Evolutionary conservation across 2,113 vertebrate genomes (phyloP).

Genomic region (Symphodus melops): DNA sequence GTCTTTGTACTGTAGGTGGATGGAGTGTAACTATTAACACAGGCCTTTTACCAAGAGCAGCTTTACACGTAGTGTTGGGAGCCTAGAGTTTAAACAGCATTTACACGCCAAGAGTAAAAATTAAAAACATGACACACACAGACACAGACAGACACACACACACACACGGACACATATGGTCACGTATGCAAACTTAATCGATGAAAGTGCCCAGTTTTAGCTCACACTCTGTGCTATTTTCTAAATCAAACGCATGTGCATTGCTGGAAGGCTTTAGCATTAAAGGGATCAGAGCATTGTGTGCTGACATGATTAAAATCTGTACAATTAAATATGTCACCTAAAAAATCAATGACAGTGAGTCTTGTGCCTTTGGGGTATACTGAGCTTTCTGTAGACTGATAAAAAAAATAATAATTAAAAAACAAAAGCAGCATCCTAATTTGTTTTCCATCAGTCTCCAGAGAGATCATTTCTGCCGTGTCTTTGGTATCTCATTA

Average conservation of each 20-base stretch:
- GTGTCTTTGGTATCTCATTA: constrained; percentile 92
- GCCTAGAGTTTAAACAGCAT: no score
- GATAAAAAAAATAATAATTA: constrained; percentile 88
- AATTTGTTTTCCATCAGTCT: constrained; percentile 90
- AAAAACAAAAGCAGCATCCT: constrained; percentile 88
- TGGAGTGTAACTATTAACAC: no score
- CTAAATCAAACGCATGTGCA: constrained; percentile 90
- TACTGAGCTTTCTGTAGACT: constrained; percentile 83
- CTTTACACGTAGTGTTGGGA: no score
- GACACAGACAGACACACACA: no score
- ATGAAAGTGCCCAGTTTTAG: constrained; percentile 39
- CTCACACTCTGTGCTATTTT: constrained; percentile 85
- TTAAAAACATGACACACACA: no score
- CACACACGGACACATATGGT: background rate
- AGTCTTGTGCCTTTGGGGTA: constrained; percentile 85
- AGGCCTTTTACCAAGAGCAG: no score
- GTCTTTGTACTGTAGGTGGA: no score
- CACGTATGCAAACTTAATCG: constrained; percentile 3
- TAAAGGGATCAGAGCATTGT: constrained; percentile 90
- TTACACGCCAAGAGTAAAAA: no score
- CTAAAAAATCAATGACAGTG: constrained; percentile 88
- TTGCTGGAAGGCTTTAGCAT: constrained; percentile 89
- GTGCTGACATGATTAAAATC: constrained; percentile 94
- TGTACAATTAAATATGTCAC: constrained; percentile 90
- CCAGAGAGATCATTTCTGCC: constrained; percentile 88